Evolutionary conservation across 2,888 invertebrate species (phyloP).

Genomic region (Suillia variegata): DNA sequence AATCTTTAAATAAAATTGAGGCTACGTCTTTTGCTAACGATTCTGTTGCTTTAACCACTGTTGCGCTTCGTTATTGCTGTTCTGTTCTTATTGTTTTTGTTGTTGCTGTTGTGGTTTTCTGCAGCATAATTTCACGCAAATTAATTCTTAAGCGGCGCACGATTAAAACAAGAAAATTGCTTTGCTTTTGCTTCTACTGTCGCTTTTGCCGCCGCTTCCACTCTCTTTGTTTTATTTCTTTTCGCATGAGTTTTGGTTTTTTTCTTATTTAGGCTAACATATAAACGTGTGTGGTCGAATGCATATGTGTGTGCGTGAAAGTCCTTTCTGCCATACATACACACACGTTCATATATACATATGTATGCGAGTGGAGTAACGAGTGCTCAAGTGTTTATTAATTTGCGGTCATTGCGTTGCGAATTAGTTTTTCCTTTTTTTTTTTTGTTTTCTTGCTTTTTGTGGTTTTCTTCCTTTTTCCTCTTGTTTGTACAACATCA

Average conservation of each 20-base stretch:
- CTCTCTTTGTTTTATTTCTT: no score
- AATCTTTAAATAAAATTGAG: no score
- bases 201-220: no score
- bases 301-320: background rate
- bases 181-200: background rate
- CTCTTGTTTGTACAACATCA: background rate
- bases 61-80: background rate
- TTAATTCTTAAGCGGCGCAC: conserved; percentile 1
- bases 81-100: background rate
- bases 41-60: no score
- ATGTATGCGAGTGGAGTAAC: background rate
- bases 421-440: background rate
- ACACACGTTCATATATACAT: background rate
- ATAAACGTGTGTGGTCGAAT: background rate
- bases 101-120: background rate
- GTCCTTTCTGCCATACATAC: no score
- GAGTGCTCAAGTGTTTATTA: background rate
- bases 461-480: background rate
- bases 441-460: background rate
- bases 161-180: conserved; percentile 3
- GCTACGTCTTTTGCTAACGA: no score
- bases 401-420: background rate
- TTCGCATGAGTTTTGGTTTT: no score
- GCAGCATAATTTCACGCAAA: conserved; percentile 3
- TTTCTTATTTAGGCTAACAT: no score